Conservation (phyloP, 2,797 vertebrate genomes). For the Orestias chungarensis region DNA sequence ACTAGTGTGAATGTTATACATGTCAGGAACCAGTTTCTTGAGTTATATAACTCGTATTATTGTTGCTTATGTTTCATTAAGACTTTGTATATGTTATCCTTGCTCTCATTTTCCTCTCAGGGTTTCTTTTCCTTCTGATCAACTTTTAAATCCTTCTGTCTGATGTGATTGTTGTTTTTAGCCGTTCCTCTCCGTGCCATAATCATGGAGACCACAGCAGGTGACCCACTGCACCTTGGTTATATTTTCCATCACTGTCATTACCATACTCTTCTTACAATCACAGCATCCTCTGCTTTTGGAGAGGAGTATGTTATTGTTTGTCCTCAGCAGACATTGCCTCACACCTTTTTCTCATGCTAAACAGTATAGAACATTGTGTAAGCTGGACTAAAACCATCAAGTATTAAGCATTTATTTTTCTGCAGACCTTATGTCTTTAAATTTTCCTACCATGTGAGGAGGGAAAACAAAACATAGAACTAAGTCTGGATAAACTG, state of each 20-base stretch:
- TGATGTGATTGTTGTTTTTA: conserved; percentile 87
- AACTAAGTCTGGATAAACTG: conserved; percentile 5
- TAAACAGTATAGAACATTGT: not conserved
- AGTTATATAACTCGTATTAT: no score
- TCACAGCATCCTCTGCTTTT: conserved; percentile 66
- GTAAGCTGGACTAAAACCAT: not conserved
- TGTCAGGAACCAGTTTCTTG: no score
- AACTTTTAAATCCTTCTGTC: conserved; percentile 56
- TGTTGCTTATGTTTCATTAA: no score
- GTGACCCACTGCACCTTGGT: conserved; percentile 90
- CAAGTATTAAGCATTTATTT: not conserved
- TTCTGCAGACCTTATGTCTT: not conserved
- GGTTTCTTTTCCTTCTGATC: conserved; percentile 14
- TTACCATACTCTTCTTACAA: conserved; percentile 40
- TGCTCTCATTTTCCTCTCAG: conserved; percentile 12
- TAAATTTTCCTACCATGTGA: conserved; percentile 2
- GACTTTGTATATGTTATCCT: not conserved
- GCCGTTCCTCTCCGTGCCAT: conserved; percentile 94
- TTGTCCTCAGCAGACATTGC: conserved; percentile 55
- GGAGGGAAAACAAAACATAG: not conserved
- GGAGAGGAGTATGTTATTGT: conserved; percentile 65
- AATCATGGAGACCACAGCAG: conserved; percentile 97
- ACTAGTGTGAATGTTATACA: no score
- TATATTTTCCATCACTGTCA: conserved; percentile 45
- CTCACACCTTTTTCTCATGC: conserved; percentile 3